phyloP scores from a whole-genome alignment of 1,140 invertebrate genomes.

The Meloidogyne exigua region DNA sequence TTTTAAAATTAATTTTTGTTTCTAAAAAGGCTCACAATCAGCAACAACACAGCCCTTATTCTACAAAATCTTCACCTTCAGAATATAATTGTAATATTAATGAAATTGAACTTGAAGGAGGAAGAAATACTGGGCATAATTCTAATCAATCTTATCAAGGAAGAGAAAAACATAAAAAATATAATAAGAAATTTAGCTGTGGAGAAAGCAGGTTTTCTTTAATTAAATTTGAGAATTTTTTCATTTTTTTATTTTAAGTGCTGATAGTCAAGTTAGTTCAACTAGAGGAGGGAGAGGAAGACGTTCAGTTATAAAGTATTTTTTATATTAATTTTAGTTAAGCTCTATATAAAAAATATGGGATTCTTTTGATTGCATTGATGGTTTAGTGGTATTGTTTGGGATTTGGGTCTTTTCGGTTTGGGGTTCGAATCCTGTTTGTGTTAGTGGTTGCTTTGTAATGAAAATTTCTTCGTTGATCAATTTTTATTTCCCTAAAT shows the following conservation, averaged over 20 bases:
- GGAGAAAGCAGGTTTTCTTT: neutral
- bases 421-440: no score
- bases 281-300: slow-evolving; percentile 47
- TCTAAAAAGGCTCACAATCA: neutral
- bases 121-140: no score
- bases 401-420: no score
- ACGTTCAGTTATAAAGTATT: slow-evolving; percentile 37
- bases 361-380: no score
- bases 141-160: neutral
- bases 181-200: slow-evolving; percentile 13
- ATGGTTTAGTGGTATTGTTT: no score
- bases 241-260: neutral
- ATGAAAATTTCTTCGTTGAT: no score
- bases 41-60: slow-evolving; percentile 25
- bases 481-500: no score
- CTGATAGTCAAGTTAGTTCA: slow-evolving; percentile 37
- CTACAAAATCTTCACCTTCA: neutral
- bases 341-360: no score
- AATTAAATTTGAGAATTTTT: neutral
- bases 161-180: slow-evolving; percentile 23
- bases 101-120: neutral
- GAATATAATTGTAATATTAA: slow-evolving; percentile 5
- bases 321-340: neutral
- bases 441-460: no score
- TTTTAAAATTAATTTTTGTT: no score